Base-by-base conservation (phyloP, 2,113 vertebrate genomes). In the Edolisoma coerulescens region DNA sequence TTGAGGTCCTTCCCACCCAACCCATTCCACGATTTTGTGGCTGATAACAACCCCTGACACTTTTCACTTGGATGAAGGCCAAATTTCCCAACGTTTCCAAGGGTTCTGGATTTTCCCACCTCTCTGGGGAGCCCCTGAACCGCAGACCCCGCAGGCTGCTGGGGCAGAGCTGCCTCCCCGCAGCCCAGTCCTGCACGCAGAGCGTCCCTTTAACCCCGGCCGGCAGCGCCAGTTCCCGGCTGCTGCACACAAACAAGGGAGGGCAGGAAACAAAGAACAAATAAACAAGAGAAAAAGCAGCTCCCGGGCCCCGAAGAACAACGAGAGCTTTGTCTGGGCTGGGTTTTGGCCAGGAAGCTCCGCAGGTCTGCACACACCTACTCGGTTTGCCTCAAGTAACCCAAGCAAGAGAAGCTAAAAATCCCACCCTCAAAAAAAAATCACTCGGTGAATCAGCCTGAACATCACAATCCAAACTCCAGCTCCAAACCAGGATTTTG, bases 31-130 rank as follows among this genome's bases (percentile, higher is more conserved):
- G 15, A 16, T 16, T 33, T 28, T 4, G 19, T 3, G 27, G 6
- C 1, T 4, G 19, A 19, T 1, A 5, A 5, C 2, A 37, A 50
- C 2, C 67, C 27, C 1, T 3, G 7, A 2, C 50, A 19, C 9
- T 16, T 49, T 18, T 1, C 59, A 18, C 2, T 33, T 26, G 79
- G 49, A 27, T 4, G 1, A 50, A 78, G 37, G 26, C 11, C 18
- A 19, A 24, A 32, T 35, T n/a, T 4, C 71, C 50, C 16, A 3
- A 2, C 1, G 1, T 32, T 65, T 30, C 19, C 28, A 18, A 30
- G 11, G 12, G 1, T 3, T 3, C 1, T 45, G 52, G n/a, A 15
- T 19, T 52, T 53, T 6, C 0, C 0, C 22, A 37, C 4, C 17
- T 6, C 0, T 11, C 33, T 30, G 37, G 44, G 27, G 7, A 86